These are phyloP conservation scores for Pelecanus crispus DNA, from an alignment of 2,113 vertebrate species.

Conservation along the genomic window DNA sequence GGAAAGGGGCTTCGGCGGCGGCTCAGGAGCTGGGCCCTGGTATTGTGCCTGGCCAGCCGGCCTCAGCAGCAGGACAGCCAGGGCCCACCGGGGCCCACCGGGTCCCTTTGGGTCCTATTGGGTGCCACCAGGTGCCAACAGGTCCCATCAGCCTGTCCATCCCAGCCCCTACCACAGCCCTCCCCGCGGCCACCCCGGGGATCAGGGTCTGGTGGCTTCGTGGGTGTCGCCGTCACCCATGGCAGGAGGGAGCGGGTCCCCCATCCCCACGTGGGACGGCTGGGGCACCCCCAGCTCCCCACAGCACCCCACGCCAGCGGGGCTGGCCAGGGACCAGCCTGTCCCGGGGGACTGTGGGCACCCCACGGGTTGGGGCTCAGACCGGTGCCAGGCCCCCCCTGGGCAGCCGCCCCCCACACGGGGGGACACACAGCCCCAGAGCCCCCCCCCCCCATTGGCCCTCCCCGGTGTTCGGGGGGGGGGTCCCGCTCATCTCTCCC, in stretches of 20 bases:
- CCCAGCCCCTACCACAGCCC: rapidly evolving
- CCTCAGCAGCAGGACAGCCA: not conserved
- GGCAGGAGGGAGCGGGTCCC: not conserved
- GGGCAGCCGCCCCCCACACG: not conserved
- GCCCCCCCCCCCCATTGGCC: no score
- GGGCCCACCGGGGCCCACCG: not conserved
- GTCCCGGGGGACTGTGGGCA: not conserved
- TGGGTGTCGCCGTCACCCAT: not conserved
- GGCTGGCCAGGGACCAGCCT: not conserved
- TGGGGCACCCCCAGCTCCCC: not conserved
- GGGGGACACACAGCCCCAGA: not conserved
- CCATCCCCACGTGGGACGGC: not conserved
- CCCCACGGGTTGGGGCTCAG: rapidly evolving
- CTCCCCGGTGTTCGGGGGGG: no score
- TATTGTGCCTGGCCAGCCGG: conserved; percentile 16
- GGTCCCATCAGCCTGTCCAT: not conserved
- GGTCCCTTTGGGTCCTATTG: rapidly evolving
- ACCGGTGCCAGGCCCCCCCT: rapidly evolving
- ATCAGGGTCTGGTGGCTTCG: not conserved
- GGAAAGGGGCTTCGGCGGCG: conserved; percentile 37
- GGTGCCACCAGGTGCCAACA: not conserved
- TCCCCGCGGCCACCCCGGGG: not conserved
- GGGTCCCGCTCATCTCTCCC: not conserved
- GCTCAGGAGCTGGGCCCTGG: conserved; percentile 5
- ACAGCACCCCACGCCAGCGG: rapidly evolving